Percentiles rank a stretch among this genome's conserved stretches.
These are phyloP conservation scores for Crotalus viridis DNA, from an alignment of 2,113 vertebrate genomes.

Conservation along the genomic window DNA sequence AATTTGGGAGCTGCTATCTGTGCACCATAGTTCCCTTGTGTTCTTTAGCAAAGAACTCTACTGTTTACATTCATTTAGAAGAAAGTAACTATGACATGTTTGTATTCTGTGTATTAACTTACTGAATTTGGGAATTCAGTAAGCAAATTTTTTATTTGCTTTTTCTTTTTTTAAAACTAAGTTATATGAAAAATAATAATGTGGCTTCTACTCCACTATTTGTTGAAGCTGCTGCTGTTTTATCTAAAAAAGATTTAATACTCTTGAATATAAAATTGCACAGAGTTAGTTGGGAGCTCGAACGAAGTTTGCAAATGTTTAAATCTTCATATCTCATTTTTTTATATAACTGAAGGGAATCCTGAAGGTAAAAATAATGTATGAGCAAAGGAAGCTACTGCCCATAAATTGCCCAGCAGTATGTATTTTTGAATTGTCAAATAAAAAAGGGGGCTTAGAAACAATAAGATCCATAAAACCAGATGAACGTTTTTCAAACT, in stretches of 20 bases:
- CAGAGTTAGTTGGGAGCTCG: neutral
- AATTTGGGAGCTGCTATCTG: neutral
- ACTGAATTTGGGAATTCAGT: neutral
- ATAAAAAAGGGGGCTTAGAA: neutral
- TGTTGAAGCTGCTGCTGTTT: neutral
- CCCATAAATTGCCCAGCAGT: neutral
- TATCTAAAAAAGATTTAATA: neutral
- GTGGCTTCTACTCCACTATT: neutral
- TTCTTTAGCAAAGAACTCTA: neutral
- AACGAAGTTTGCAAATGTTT: neutral
- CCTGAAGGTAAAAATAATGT: neutral
- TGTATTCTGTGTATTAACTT: neutral
- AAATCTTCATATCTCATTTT: neutral
- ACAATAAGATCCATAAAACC: neutral
- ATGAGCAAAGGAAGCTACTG: neutral
- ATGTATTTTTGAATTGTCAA: neutral
- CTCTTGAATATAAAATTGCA: neutral
- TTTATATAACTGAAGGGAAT: neutral
- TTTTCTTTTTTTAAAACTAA: neutral
- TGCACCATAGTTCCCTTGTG: neutral
- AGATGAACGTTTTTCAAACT: neutral
- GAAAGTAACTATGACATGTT: too few species aligned
- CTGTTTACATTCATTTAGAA: conserved; percentile 1
- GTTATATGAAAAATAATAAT: neutral
- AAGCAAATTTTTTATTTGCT: neutral